These are phyloP conservation scores for Cotesia glomerata DNA, from an alignment of 1,140 invertebrate species.

Conservation along the genomic window DNA sequence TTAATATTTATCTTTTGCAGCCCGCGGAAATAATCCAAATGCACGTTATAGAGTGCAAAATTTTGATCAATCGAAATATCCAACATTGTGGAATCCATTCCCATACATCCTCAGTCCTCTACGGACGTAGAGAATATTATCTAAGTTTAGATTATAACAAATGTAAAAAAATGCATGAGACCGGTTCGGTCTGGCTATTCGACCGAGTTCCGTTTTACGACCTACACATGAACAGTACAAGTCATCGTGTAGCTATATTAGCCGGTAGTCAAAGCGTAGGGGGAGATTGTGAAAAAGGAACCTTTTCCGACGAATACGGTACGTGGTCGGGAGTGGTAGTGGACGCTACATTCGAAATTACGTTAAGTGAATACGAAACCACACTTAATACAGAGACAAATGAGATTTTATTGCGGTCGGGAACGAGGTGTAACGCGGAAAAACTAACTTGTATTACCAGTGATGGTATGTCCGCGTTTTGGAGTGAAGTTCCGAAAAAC, in stretches of 20 bases:
- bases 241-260: too few species aligned
- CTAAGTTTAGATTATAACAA: too few species aligned
- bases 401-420: background rate
- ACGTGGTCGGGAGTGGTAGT: too few species aligned
- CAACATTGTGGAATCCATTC: background rate
- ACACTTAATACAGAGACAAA: background rate
- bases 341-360: too few species aligned
- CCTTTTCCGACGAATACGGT: too few species aligned
- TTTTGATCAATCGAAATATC: background rate
- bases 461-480: slow-evolving; percentile 25
- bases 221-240: background rate
- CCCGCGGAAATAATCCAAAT: too few species aligned
- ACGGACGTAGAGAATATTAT: too few species aligned
- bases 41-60: background rate
- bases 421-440: slow-evolving; percentile 20
- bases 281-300: too few species aligned
- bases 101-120: too few species aligned
- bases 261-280: too few species aligned
- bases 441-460: slow-evolving; percentile 26
- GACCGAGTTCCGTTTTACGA: background rate
- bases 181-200: background rate
- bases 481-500: slow-evolving; percentile 7
- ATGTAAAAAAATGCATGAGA: background rate
- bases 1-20: too few species aligned
- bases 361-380: background rate